phyloP scores from a whole-genome alignment of 2,888 invertebrate genomes.

The Oscheius onirici region DNA sequence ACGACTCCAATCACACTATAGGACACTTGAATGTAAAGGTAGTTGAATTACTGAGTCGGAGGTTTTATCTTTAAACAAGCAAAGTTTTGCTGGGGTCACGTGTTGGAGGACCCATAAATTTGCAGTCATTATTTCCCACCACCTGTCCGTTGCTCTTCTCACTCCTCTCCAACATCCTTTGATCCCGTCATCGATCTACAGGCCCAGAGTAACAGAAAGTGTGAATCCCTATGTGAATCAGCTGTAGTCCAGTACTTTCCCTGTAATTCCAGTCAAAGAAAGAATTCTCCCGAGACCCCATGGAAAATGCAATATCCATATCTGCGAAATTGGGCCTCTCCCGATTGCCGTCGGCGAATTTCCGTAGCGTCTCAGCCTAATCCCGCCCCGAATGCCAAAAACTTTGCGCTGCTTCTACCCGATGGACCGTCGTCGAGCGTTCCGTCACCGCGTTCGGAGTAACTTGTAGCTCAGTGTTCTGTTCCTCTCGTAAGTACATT shows the following conservation, averaged over 20 bases:
- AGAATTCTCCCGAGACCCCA: background rate
- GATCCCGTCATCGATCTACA: background rate
- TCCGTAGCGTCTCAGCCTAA: constrained; percentile 10
- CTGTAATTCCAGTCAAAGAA: background rate
- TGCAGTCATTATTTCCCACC: background rate
- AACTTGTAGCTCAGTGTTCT: background rate
- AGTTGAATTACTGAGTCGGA: background rate
- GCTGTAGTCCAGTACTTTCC: background rate
- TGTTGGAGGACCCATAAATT: background rate
- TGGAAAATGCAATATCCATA: background rate
- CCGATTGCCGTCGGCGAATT: constrained; percentile 30
- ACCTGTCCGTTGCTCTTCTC: background rate
- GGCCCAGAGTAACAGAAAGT: background rate
- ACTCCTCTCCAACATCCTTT: background rate
- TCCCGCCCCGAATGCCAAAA: constrained; percentile 20
- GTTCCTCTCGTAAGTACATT: background rate
- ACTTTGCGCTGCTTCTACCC: background rate
- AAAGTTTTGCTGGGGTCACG: background rate
- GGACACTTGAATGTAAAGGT: too few species aligned
- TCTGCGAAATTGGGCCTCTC: background rate
- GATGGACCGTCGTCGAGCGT: constrained; percentile 31
- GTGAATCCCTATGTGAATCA: background rate
- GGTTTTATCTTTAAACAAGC: too few species aligned
- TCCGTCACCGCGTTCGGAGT: constrained; percentile 19
- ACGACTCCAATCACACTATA: too few species aligned